phyloP scores from a whole-genome alignment of 2,797 vertebrate genomes.

The Melanitta fusca region DNA sequence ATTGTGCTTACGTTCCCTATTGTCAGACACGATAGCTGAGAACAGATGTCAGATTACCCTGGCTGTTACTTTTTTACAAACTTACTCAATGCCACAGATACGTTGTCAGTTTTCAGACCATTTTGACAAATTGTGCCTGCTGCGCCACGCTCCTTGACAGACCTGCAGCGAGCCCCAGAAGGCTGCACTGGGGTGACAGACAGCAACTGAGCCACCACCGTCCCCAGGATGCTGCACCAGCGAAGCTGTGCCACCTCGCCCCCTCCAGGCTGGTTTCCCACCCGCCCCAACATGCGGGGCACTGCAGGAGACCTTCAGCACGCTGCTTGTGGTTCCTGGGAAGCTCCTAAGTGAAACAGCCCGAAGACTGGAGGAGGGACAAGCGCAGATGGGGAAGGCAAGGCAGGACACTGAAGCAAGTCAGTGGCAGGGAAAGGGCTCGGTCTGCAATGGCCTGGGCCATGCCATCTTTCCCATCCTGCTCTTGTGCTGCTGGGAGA shows the following conservation, averaged over 20 bases:
- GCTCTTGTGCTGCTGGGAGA: background rate
- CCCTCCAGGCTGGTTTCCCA: background rate
- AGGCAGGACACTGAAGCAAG: background rate
- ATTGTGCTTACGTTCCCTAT: background rate
- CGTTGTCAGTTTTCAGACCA: background rate
- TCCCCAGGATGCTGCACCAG: background rate
- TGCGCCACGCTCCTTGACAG: background rate
- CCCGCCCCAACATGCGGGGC: too few relatives aligned
- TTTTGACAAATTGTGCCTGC: background rate
- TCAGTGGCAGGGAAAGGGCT: background rate
- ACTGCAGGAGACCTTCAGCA: background rate
- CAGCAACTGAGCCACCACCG: background rate
- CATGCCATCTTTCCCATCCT: too few relatives aligned
- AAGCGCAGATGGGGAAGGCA: background rate
- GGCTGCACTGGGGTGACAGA: background rate
- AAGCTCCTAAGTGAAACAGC: background rate
- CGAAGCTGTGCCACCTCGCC: background rate
- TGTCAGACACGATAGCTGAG: background rate
- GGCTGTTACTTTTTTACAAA: background rate
- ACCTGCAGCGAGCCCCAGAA: accelerated
- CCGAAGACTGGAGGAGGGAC: background rate
- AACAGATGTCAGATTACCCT: background rate
- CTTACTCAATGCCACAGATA: background rate
- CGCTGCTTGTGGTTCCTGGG: background rate
- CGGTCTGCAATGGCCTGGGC: background rate